phyloP scores from a whole-genome alignment of 1,140 invertebrate genomes.

The Drosophila novamexicana region DNA sequence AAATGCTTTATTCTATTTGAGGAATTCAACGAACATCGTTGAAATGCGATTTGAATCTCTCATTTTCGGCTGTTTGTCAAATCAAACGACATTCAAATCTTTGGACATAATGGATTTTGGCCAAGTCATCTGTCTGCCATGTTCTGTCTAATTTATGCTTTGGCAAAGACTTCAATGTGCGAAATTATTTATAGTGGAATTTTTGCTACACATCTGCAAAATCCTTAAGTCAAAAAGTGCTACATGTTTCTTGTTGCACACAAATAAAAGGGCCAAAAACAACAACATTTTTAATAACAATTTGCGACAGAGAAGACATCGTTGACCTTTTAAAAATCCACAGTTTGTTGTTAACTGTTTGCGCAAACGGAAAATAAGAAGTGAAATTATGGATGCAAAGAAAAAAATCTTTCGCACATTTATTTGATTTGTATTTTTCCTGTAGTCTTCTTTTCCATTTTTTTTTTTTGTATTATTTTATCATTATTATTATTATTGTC shows the following conservation, averaged over 20 bases:
- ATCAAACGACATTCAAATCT: neutral
- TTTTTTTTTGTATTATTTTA: slow-evolving; percentile 6
- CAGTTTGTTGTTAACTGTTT: slow-evolving; percentile 63
- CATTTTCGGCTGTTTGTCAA: neutral
- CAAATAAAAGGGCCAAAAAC: neutral
- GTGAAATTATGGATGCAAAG: slow-evolving; percentile 38
- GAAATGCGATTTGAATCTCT: neutral
- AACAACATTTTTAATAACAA: slow-evolving; percentile 11
- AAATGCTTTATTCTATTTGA: neutral
- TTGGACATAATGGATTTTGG: slow-evolving; percentile 4
- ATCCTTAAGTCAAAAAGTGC: neutral
- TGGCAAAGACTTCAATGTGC: slow-evolving; percentile 43
- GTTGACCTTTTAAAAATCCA: slow-evolving; percentile 54
- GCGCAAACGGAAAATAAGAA: slow-evolving; percentile 43
- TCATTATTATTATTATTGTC: slow-evolving; percentile 39
- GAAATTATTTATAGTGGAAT: slow-evolving; percentile 75
- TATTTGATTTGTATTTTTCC: slow-evolving; percentile 19
- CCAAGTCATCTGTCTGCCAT: slow-evolving; percentile 47
- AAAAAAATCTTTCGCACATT: slow-evolving; percentile 5
- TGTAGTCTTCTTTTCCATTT: slow-evolving; percentile 1
- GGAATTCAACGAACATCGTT: neutral
- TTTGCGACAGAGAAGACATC: slow-evolving; percentile 30
- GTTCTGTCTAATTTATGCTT: slow-evolving; percentile 65
- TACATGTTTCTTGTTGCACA: neutral
- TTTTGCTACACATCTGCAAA: slow-evolving; percentile 51